A percentile compares a stretch with the other conserved stretches of the same genome.
Conservation (phyloP, 2,797 vertebrate species). For the Crenichthys baileyi region DNA sequence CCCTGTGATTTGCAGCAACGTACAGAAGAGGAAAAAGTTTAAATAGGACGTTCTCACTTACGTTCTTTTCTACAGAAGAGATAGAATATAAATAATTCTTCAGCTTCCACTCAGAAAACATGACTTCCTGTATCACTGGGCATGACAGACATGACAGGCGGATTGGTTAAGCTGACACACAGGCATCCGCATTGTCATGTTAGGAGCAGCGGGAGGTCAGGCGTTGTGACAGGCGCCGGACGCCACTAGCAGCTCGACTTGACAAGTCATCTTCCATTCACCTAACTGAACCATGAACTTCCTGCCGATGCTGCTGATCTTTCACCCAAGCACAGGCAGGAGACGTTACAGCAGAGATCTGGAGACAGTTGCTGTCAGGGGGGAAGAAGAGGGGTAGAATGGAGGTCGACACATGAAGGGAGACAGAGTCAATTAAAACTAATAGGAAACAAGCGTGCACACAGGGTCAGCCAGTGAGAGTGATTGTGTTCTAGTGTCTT, state of each 20-base stretch:
- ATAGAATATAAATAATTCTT: constrained; percentile 43
- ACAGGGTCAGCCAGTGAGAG: constrained; percentile 43
- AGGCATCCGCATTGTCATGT: constrained; percentile 68
- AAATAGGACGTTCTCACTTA: constrained; percentile 49
- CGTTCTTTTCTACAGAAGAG: constrained; percentile 22
- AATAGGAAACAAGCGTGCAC: constrained; percentile 55
- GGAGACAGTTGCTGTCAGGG: constrained; percentile 47
- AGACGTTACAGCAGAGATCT: constrained; percentile 24
- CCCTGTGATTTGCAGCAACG: constrained; percentile 7
- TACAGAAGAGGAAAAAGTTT: constrained; percentile 10
- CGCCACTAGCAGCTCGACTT: constrained; percentile 36
- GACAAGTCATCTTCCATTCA: constrained; percentile 72
- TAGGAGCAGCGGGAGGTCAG: constrained; percentile 62
- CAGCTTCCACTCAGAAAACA: constrained; percentile 58
- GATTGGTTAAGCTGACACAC: constrained; percentile 69
- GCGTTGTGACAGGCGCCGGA: constrained; percentile 68
- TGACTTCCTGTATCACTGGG: constrained; percentile 68
- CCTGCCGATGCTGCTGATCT: constrained; percentile 14
- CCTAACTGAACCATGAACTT: constrained; percentile 45
- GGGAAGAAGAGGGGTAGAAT: not conserved
- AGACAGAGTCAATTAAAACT: constrained; percentile 72
- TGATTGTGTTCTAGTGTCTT: constrained; percentile 13
- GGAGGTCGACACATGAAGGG: constrained; percentile 40
- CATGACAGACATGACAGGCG: constrained; percentile 77
- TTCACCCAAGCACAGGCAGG: constrained; percentile 11